Evolutionary conservation across 2,797 vertebrate genomes (phyloP), one percentile per base, ranked within the genome.

Genomic region (Melanotaenia nigrans): DNA sequence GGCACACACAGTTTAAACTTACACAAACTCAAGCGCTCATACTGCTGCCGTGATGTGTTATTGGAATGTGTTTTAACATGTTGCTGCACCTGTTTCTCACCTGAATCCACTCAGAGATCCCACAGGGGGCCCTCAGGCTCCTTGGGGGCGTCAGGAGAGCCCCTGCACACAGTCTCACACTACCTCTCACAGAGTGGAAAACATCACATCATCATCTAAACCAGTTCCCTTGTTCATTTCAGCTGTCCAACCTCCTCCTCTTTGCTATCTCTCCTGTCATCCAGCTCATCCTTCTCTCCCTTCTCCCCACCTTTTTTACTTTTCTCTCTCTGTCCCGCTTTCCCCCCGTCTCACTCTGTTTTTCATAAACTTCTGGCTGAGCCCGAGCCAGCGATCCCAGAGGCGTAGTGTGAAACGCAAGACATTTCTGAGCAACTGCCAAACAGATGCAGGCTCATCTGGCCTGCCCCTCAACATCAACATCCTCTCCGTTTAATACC

Each of bases 341-440:
- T 20, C 54, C 18, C 54, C 61, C 53, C 62, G 76, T 61, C 70
- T 70, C 77, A 45, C 73, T 88, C 83, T 94, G 93, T 92, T 94
- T 94, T 93, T 93, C 92, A 93, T 94, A 93, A 94, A 92, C 84
- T 86, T 82, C 85, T 88, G 90, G 90, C 93, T 73, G 79, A 85
- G 83, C 55, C 68, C 70, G 68, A 70, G 63, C 85, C 83, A 84
- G 79, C 42, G 55, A 79, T 94, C 92, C 91, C 92, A 86, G 83
- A 90, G 91, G 90, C 85, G 60, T 83, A 77, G 89, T 87, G 90
- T 92, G 93, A 93, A 94, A 93, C 73, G 84, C 88, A 87, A 93
- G 92, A 92, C 85, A 81, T 92, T 90, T 89, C 91, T 90, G 89
- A 91, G 84, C 30, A 13, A 24, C 73, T 85, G 93, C 92, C 91